Base-by-base conservation (phyloP, 1,140 invertebrate species). In the Propsilocerus akamusi region DNA sequence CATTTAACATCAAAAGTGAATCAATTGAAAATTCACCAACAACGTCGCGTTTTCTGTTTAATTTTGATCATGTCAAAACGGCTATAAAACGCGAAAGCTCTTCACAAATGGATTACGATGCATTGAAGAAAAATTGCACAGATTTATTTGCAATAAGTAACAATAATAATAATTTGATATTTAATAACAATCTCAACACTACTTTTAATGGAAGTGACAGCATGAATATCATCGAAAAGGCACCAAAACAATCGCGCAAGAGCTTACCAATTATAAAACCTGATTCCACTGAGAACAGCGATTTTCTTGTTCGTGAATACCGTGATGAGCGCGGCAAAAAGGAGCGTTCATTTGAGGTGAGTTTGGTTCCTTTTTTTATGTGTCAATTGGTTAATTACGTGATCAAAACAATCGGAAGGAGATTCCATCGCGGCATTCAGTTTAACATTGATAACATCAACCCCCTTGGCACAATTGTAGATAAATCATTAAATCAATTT, bases 371-470 rank as follows among this genome's bases (percentile, higher is more conserved):
- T 11, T 30, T 30, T 30, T 30, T 30, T 30, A 30, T 3, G 34
- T 41, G 34, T 41, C 34, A 41, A 41, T 41, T 41, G 8, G 34
- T 20, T 41, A 41, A 41, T 41, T 20, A 41, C 34, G 34, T 17
- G 14, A 41, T n/a, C n/a, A n/a, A n/a, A n/a, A n/a, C n/a, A n/a
- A n/a, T n/a, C n/a, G n/a, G n/a, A n/a, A n/a, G n/a, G n/a, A n/a
- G n/a, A n/a, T n/a, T n/a, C n/a, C n/a, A n/a, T n/a, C n/a, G n/a
- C n/a, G n/a, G n/a, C n/a, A n/a, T n/a, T n/a, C n/a, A n/a, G n/a
- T n/a, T n/a, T n/a, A n/a, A n/a, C n/a, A n/a, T n/a, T n/a, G n/a
- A n/a, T n/a, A n/a, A n/a, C n/a, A n/a, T n/a, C n/a, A n/a, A n/a
- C n/a, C n/a, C n/a, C n/a, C n/a, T n/a, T n/a, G n/a, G n/a, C n/a